phyloP scores from a whole-genome alignment of 2,888 invertebrate genomes.

The Drosophila austrosaltans region DNA sequence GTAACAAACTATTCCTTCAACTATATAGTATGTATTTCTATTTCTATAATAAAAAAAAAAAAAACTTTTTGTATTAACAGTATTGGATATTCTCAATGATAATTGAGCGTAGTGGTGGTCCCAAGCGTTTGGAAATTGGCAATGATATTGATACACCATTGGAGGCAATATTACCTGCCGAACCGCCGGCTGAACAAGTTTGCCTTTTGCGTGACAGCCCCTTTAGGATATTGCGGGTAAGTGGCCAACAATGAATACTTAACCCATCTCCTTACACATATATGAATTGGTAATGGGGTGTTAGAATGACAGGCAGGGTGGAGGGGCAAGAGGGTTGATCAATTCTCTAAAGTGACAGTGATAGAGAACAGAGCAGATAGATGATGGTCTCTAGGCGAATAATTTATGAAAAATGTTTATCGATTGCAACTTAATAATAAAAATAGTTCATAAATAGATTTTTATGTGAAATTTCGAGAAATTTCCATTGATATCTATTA shows the following conservation, averaged over 20 bases:
- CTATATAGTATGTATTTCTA: no score
- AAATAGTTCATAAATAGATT: conserved; percentile 1
- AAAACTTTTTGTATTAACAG: conserved; percentile 46
- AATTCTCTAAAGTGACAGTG: conserved; percentile 57
- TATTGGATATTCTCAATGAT: conserved; percentile 82
- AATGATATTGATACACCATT: conserved; percentile 76
- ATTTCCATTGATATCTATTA: conserved; percentile 8
- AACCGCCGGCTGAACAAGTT: conserved; percentile 84
- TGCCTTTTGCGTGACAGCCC: conserved; percentile 89
- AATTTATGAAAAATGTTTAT: conserved; percentile 42
- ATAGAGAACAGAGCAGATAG: background rate
- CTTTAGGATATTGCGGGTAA: conserved; percentile 82
- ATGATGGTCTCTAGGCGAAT: conserved; percentile 24
- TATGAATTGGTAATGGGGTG: conserved; percentile 2
- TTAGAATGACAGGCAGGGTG: background rate
- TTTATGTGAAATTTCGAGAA: conserved; percentile 27
- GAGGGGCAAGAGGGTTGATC: conserved; percentile 2
- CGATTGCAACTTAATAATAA: conserved; percentile 16
- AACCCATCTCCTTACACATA: background rate
- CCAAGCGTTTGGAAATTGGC: conserved; percentile 70
- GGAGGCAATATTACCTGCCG: conserved; percentile 81
- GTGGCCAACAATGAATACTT: conserved; percentile 55
- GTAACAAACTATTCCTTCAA: conserved; percentile 44
- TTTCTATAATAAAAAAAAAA: no score
- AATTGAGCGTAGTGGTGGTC: conserved; percentile 77